Conservation (phyloP, 2,888 invertebrate genomes). For the Nemurella pictetii region DNA sequence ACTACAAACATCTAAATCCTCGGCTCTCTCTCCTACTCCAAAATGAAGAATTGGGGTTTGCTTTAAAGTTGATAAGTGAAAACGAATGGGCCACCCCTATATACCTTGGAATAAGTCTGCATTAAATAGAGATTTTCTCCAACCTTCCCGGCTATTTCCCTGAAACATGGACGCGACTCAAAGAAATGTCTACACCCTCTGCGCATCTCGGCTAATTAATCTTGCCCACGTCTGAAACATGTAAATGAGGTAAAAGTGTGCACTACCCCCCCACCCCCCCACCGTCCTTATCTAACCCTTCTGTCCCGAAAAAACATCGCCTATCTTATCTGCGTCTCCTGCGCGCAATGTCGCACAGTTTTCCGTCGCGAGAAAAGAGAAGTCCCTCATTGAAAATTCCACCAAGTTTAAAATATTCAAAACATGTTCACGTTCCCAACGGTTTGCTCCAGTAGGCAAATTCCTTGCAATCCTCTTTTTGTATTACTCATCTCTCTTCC, state of each 20-base stretch:
- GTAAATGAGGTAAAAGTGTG: not conserved
- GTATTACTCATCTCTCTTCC: slow-evolving; percentile 8
- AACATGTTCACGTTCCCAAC: slow-evolving; percentile 23
- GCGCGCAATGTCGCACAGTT: not conserved
- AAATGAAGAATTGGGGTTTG: too few relatives aligned
- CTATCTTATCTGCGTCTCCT: not conserved
- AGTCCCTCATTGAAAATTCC: slow-evolving; percentile 27
- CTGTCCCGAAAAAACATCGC: not conserved
- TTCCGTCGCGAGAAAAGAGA: not conserved
- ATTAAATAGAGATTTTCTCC: not conserved
- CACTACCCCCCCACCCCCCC: slow-evolving; percentile 1
- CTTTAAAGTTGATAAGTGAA: not conserved
- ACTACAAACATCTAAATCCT: too few relatives aligned
- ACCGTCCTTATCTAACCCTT: not conserved
- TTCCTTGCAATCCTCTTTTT: slow-evolving; percentile 21
- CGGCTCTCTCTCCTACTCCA: too few relatives aligned
- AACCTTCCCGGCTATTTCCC: not conserved
- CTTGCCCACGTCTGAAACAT: not conserved
- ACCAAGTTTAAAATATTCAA: slow-evolving; percentile 23
- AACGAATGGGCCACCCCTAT: not conserved
- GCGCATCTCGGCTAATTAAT: not conserved
- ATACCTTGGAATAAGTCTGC: not conserved
- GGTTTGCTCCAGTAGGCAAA: slow-evolving; percentile 22
- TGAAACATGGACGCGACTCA: not conserved
- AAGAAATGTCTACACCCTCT: not conserved